Evolutionary conservation across 2,113 vertebrate genomes (phyloP), one percentile per base, ranked within the genome.

Genomic region (Eurystomus gularis): DNA sequence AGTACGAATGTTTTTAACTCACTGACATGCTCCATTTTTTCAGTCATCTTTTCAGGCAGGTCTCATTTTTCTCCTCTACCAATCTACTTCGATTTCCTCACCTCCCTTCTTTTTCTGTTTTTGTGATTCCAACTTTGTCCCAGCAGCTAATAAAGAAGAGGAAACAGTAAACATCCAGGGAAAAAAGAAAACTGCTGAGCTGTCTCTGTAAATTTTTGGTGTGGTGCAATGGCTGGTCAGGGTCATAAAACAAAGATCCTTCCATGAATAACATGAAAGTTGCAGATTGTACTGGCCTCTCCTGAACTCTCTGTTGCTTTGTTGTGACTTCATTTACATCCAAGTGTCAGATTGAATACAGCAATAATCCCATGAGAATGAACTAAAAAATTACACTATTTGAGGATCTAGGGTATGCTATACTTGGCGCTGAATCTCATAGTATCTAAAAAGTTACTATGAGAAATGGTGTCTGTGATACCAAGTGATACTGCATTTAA

Each of bases 181-280:
- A 39, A 88, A 96, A 91, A 75, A 10, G 4, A 60, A 81, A 95
- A 93, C 12, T 84, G 92, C 80, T 93, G 88, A 94, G 86, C 52
- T 65, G 52, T 84, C 37, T 82, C 29, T 91, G 23, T 79, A 68
- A 68, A 52, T 68, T 58, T 88, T 40, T 89, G 48, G 84, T 58
- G 25, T 84, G 86, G 72, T 84, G 77, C 65, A 79, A 78, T 82
- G 25, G 33, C 42, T 88, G 52, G 55, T 88, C 85, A 95, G 87
- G 88, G 95, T 91, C 95, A 94, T 65, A 89, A 61, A 92, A 92
- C 55, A 84, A 86, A 72, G 82, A 88, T 54, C 35, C 82, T 39
- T 20, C 77, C 62, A 78, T 72, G 25, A 96, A 68, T 72, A 92
- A 89, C 10, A 25, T 46, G 25, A 16, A 93, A 65, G 28, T 86